Conservation (phyloP, 2,888 invertebrate species). For the Latrodectus hesperus region DNA sequence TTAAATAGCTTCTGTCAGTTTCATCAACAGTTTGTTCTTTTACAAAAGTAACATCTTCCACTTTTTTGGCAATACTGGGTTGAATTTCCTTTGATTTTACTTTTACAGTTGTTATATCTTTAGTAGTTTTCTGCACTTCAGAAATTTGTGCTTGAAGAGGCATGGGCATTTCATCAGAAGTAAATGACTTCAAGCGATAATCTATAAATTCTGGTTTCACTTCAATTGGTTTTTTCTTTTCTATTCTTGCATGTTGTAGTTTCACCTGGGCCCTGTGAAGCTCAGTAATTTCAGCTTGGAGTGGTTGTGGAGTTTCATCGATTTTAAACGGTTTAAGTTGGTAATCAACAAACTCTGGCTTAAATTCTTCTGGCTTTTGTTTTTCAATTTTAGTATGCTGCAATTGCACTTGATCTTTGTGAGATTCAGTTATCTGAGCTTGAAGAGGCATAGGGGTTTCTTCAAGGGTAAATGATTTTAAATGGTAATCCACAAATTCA, state of each 20-base stretch:
- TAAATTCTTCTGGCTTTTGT: constrained; percentile 35
- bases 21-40: constrained; percentile 18
- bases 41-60: constrained; percentile 13
- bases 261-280: constrained; percentile 14
- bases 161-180: constrained; percentile 34
- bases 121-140: constrained; percentile 28
- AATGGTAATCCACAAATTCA: constrained; percentile 57
- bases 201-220: constrained; percentile 61
- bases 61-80: not conserved
- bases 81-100: constrained; percentile 8
- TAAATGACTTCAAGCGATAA: constrained; percentile 43
- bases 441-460: constrained; percentile 37
- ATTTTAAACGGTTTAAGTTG: constrained; percentile 20
- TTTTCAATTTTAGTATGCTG: constrained; percentile 50
- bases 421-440: constrained; percentile 28
- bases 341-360: constrained; percentile 56
- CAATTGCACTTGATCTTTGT: constrained; percentile 13
- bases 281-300: constrained; percentile 39
- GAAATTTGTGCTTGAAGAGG: constrained; percentile 36
- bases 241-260: constrained; percentile 58
- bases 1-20: constrained; percentile 8
- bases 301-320: constrained; percentile 26
- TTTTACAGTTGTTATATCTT: constrained; percentile 11
- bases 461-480: constrained; percentile 45
- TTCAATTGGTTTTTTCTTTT: constrained; percentile 36